Conservation (phyloP, 2,113 vertebrate species). For the Nyctereutes procyonoides region DNA sequence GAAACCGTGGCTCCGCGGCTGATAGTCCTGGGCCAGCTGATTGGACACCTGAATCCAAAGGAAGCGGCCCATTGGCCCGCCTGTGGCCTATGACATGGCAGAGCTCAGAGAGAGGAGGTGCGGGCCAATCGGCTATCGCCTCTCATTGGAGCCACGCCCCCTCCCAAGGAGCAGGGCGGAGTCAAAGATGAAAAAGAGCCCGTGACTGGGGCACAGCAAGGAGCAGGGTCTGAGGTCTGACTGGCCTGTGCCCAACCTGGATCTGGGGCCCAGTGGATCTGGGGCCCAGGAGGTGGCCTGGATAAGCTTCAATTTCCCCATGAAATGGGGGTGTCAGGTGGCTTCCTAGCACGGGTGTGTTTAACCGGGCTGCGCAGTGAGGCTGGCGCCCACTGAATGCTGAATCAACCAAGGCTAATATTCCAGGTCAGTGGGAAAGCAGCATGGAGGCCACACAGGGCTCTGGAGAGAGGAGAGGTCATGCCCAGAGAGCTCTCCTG, state of each 20-base stretch:
- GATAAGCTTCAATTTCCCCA: not conserved
- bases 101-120: not conserved
- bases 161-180: not conserved
- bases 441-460: not conserved
- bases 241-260: not conserved
- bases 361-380: not conserved
- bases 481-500: not conserved
- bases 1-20: not conserved
- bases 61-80: not conserved
- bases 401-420: not conserved
- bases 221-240: not conserved
- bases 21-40: not conserved
- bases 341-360: not conserved
- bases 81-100: not conserved
- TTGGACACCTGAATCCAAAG: not conserved
- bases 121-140: not conserved
- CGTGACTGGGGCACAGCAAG: fast-evolving
- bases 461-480: not conserved
- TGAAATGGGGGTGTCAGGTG: not conserved
- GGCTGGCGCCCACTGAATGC: not conserved
- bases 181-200: not conserved
- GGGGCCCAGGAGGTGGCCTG: not conserved
- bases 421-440: not conserved
- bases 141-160: not conserved
- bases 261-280: not conserved